Percentiles rank a stretch among this genome's conserved stretches.
These are phyloP conservation scores for Oreohelix idahoensis DNA, from an alignment of 1,140 invertebrate species.

Conservation along the genomic window DNA sequence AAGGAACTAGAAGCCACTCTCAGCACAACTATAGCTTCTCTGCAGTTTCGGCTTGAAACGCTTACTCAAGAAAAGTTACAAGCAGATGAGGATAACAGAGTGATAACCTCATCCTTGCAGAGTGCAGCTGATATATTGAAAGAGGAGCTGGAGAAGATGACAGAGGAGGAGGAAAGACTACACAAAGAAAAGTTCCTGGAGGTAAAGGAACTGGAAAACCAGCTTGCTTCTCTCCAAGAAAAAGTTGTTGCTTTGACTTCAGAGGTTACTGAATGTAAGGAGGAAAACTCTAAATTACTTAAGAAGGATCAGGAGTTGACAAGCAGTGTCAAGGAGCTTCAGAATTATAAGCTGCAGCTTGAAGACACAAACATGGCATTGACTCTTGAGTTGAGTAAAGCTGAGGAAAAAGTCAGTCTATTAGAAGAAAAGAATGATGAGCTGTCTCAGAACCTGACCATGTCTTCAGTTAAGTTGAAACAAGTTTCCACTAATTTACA, in stretches of 20 bases:
- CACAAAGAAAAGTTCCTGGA: not conserved
- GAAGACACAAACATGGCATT: constrained; percentile 14
- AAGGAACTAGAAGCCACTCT: constrained; percentile 2
- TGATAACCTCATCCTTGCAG: constrained; percentile 14
- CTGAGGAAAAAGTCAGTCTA: not conserved
- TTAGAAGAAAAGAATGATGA: constrained; percentile 10
- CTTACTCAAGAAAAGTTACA: constrained; percentile 9
- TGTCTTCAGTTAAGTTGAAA: constrained; percentile 31
- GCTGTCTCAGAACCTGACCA: not conserved
- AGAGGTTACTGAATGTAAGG: not conserved
- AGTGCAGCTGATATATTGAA: constrained; percentile 16
- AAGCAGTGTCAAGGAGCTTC: not conserved
- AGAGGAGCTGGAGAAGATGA: constrained; percentile 14
- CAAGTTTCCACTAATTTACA: constrained; percentile 35
- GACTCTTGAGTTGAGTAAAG: not conserved
- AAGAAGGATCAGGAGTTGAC: constrained; percentile 26
- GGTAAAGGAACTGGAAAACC: not conserved
- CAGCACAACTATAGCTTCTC: not conserved
- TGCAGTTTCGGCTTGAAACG: not conserved
- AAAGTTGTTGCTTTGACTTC: constrained; percentile 4
- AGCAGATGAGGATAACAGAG: not conserved
- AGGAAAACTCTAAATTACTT: not conserved
- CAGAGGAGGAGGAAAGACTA: constrained; percentile 12
- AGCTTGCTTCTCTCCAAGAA: constrained; percentile 1
- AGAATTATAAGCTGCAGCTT: constrained; percentile 12